Evolutionary conservation across 2,113 vertebrate genomes (phyloP).

Genomic region (Oxyruncus cristatus): DNA sequence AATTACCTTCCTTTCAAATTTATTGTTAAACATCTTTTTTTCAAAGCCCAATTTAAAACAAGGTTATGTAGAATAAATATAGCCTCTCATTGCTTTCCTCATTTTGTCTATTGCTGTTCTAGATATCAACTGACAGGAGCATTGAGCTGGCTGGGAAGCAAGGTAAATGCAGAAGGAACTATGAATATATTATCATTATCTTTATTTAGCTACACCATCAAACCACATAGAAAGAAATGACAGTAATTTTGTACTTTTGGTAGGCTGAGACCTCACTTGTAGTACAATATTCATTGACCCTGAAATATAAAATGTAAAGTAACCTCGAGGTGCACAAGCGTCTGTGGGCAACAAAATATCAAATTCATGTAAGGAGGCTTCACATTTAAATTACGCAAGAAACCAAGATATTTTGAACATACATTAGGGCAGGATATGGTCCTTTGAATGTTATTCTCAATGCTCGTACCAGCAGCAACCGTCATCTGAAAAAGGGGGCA

Average conservation of each 20-base stretch:
- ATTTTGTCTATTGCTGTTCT: background rate
- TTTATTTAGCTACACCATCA: background rate
- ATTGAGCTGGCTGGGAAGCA: background rate
- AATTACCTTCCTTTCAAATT: slow-evolving; percentile 19
- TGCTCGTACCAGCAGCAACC: slow-evolving; percentile 75
- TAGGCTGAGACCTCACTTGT: slow-evolving; percentile 48
- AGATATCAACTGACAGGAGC: slow-evolving; percentile 13
- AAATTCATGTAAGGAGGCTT: slow-evolving; percentile 54
- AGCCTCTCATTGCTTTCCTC: background rate
- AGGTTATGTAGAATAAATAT: background rate
- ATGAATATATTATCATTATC: background rate
- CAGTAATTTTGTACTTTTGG: background rate
- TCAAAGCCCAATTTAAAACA: background rate
- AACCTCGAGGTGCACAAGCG: background rate
- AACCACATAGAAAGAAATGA: background rate
- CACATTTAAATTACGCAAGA: slow-evolving; percentile 21
- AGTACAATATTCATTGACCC: slow-evolving; percentile 61
- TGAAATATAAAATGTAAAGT: background rate
- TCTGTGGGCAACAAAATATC: slow-evolving; percentile 10
- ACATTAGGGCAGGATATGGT: slow-evolving; percentile 77
- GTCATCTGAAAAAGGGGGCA: slow-evolving; percentile 74
- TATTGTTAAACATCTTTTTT: background rate
- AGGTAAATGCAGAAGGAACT: background rate
- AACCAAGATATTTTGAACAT: slow-evolving; percentile 68
- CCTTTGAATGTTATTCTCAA: slow-evolving; percentile 78